Evolutionary conservation across 2,113 vertebrate genomes (phyloP).

Genomic region (Bos javanicus): DNA sequence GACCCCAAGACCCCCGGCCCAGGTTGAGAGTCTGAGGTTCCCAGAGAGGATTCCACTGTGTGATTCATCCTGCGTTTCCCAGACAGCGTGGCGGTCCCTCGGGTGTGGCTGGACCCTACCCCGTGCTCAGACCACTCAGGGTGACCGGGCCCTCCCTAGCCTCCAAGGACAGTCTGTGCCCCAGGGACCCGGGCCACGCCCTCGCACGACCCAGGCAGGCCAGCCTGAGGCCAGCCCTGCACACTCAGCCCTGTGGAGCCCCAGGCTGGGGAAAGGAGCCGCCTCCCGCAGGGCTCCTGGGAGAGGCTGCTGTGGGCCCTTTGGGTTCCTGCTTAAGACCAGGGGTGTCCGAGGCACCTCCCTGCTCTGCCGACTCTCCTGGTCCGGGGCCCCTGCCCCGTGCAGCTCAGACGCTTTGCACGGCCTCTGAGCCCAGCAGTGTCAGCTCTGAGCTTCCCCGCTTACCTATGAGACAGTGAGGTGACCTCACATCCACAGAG

Average conservation of each 20-base stretch:
- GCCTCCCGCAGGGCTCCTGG: accelerated
- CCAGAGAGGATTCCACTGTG: too few relatives aligned
- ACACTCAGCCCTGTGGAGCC: accelerated
- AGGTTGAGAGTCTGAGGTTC: background rate
- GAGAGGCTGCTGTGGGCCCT: background rate
- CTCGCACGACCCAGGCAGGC: accelerated
- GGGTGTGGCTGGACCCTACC: background rate
- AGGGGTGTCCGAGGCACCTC: accelerated
- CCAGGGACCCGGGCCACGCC: background rate
- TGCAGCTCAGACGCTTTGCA: accelerated
- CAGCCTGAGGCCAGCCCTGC: background rate
- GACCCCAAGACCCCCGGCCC: background rate
- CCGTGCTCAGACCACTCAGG: too few relatives aligned
- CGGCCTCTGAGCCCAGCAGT: background rate
- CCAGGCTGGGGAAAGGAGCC: too few relatives aligned
- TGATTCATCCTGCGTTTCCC: background rate
- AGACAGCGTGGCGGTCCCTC: background rate
- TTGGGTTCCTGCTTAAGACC: too few relatives aligned
- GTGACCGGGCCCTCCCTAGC: background rate
- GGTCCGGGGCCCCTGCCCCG: accelerated
- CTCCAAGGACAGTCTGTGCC: background rate
- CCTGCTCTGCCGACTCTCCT: background rate
- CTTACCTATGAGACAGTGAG: too few relatives aligned
- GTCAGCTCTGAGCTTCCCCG: background rate
- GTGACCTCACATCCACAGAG: too few relatives aligned